Base-by-base conservation (phyloP, 2,113 vertebrate genomes). In the Protomyctophum bolini region DNA sequence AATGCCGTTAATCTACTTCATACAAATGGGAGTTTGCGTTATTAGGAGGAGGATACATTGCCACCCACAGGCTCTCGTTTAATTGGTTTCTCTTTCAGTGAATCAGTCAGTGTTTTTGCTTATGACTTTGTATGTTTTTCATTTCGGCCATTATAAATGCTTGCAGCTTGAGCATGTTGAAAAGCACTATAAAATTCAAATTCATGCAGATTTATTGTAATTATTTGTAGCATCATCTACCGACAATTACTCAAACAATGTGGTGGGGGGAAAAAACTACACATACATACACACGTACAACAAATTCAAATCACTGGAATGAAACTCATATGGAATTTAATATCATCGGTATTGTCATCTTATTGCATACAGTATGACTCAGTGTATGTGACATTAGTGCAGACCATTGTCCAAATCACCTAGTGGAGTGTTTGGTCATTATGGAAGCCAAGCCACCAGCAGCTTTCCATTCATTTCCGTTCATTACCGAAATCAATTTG, bases 61-160 rank as follows among this genome's bases (percentile, higher is more conserved):
- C 73, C 69, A 79, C 77, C 71, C 74, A 76, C 66, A 64, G 69
- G 63, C 72, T 72, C 66, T 15, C 64, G 76, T 77, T 68, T 81
- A 84, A 86, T 81, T 46, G 75, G 10, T 83, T 83, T 72, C 73
- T 76, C 77, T 77, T 76, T 81, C 63, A 70, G 76, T 62, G 65
- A 74, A 73, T 79, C 47, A 66, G 66, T 0, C 8, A 73, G 58
- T 56, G 10, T 54, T 54, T 54, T n/a, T 11, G 12, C 11, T 54
- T 12, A 54, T 54, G 51, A 6, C 5, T 54, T 54, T 45, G 1
- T 10, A 46, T 9, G 59, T 63, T 45, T 29, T 61, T 71, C 14
- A 14, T 41, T n/a, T 81, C 41, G 63, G 62, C 8, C 4, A 21
- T 4, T n/a, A 58, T 72, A 52, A 76, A 75, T 33, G 45, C 29